phyloP scores from a whole-genome alignment of 1,140 invertebrate species.

The Pseudoatta argentina region DNA sequence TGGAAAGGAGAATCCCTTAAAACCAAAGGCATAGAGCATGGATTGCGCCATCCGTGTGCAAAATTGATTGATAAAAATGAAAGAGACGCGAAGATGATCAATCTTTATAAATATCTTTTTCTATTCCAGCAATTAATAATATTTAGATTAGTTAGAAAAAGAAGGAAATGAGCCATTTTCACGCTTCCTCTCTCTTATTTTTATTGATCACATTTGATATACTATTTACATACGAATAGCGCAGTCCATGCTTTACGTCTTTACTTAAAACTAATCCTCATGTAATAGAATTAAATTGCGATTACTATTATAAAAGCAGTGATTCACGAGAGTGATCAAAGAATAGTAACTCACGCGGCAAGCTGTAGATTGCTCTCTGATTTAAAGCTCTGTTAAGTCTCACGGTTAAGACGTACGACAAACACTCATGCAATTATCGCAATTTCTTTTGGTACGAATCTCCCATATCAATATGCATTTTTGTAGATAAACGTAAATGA shows the following conservation, averaged over 20 bases:
- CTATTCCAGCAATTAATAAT: too few relatives aligned
- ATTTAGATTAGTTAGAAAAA: too few relatives aligned
- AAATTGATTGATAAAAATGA: too few relatives aligned
- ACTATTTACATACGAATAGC: too few relatives aligned
- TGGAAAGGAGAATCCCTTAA: not conserved
- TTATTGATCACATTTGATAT: too few relatives aligned
- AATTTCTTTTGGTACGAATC: slow-evolving; percentile 29
- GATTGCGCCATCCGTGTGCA: too few relatives aligned
- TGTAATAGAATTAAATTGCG: not conserved
- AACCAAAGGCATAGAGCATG: not conserved
- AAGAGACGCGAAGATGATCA: too few relatives aligned
- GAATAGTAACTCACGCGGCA: slow-evolving; percentile 5
- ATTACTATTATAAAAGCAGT: not conserved
- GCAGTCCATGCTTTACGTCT: too few relatives aligned
- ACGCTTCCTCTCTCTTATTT: too few relatives aligned
- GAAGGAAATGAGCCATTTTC: too few relatives aligned
- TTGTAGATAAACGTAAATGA: slow-evolving; percentile 45
- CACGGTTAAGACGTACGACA: slow-evolving; percentile 62
- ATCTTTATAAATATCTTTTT: too few relatives aligned
- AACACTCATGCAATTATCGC: slow-evolving; percentile 69
- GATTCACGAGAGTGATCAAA: slow-evolving; percentile 38
- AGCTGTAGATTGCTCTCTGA: slow-evolving; percentile 6
- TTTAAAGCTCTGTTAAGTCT: slow-evolving; percentile 55
- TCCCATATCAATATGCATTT: slow-evolving; percentile 45
- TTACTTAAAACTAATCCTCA: too few relatives aligned